Conservation (phyloP, 2,797 vertebrate genomes). For the Phylloscopus collybita region DNA sequence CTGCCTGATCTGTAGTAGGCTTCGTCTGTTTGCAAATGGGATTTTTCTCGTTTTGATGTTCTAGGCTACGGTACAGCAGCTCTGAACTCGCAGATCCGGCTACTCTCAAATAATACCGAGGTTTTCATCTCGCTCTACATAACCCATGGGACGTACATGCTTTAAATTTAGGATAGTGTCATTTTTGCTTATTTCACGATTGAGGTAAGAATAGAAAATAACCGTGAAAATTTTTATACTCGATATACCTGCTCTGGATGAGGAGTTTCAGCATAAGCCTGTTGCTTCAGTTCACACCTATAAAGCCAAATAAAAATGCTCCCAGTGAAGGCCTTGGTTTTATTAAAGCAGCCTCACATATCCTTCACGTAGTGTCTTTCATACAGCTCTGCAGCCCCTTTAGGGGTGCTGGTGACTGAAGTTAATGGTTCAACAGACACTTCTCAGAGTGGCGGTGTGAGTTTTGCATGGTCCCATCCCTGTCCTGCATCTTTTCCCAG, state of each 20-base stretch:
- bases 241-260: rapidly evolving
- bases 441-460: background rate
- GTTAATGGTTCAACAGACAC: background rate
- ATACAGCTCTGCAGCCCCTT: background rate
- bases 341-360: background rate
- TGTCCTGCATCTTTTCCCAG: rapidly evolving
- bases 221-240: background rate
- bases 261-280: background rate
- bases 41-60: background rate
- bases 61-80: background rate
- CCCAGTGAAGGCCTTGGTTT: background rate
- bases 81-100: background rate
- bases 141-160: background rate
- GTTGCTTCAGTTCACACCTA: background rate
- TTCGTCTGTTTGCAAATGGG: background rate
- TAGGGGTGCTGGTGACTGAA: background rate
- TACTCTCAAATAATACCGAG: background rate
- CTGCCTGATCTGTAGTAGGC: background rate
- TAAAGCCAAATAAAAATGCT: background rate
- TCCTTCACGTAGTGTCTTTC: background rate
- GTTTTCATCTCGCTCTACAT: background rate
- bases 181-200: background rate
- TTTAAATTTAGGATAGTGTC: background rate
- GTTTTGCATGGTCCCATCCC: background rate
- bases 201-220: background rate